These are phyloP conservation scores for Leptinotarsa juncta DNA, from an alignment of 2,888 invertebrate species.

Conservation along the genomic window DNA sequence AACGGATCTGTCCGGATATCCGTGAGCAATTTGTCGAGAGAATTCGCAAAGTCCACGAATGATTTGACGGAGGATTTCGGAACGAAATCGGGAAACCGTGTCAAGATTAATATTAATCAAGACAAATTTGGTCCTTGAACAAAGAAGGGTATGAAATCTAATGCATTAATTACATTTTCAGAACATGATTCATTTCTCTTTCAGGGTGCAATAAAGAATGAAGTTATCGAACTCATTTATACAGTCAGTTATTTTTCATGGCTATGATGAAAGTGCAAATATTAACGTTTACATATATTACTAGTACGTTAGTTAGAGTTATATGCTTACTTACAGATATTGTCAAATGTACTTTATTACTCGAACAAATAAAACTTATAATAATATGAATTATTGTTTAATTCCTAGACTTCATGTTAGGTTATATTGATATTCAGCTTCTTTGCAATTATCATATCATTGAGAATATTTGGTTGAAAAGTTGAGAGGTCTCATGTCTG, in stretches of 20 bases:
- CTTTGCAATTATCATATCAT: too few relatives aligned
- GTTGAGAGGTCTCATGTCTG: too few relatives aligned
- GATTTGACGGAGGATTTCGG: conserved; percentile 52
- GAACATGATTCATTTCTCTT: neutral
- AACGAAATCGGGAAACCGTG: conserved; percentile 55
- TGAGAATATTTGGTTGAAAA: too few relatives aligned
- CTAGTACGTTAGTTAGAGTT: neutral
- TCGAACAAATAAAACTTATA: conserved; percentile 4
- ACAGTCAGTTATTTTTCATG: neutral
- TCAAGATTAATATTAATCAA: conserved; percentile 61
- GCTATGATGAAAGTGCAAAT: conserved; percentile 12
- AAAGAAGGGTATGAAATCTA: conserved; percentile 27
- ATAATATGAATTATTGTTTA: neutral
- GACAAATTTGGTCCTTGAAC: conserved; percentile 40
- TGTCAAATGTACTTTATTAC: neutral
- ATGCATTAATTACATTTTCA: neutral
- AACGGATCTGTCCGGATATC: conserved; percentile 64
- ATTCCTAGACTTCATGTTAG: too few relatives aligned
- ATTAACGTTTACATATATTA: neutral
- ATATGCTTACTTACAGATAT: conserved; percentile 9
- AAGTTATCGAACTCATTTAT: neutral
- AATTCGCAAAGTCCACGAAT: conserved; percentile 61
- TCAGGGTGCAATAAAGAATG: conserved; percentile 4
- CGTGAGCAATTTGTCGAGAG: conserved; percentile 58
- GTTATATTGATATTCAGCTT: too few relatives aligned